Conservation (phyloP, 92 coral and sea anemone genomes). For the Porites lobata region DNA sequence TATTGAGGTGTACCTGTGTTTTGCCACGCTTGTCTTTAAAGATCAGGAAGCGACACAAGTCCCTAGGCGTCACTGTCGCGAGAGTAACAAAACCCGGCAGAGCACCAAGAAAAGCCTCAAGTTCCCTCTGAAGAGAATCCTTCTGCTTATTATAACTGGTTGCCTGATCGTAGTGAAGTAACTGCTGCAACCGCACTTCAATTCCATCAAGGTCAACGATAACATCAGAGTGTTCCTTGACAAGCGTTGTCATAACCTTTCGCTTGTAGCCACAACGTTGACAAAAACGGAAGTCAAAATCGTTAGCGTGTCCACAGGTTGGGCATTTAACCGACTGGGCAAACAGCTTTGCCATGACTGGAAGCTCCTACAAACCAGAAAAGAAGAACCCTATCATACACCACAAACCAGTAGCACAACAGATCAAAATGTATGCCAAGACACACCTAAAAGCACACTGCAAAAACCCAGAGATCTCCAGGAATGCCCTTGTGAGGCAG, state of each 20-base stretch:
- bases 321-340: neutral
- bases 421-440: neutral
- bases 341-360: conserved; percentile 1
- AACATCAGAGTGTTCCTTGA: conserved; percentile 1
- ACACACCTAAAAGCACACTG: neutral
- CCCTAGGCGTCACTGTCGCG: conserved; percentile 2
- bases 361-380: neutral
- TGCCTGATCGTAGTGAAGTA: conserved; percentile 31
- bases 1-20: conserved; percentile 16
- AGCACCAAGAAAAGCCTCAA: conserved; percentile 31
- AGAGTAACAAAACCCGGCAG: conserved; percentile 39
- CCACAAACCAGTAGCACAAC: neutral
- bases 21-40: neutral
- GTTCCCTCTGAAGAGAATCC: conserved; percentile 25
- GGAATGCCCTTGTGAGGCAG: conserved; percentile 1
- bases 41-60: neutral
- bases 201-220: neutral
- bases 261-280: no score
- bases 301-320: no score
- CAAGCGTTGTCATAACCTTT: no score
- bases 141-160: conserved; percentile 47
- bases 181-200: conserved; percentile 17
- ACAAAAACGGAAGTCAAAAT: no score
- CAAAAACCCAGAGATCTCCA: neutral
- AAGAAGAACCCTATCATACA: neutral